Conservation (phyloP, 2,888 invertebrate species). For the Lithophane ornitopus region DNA sequence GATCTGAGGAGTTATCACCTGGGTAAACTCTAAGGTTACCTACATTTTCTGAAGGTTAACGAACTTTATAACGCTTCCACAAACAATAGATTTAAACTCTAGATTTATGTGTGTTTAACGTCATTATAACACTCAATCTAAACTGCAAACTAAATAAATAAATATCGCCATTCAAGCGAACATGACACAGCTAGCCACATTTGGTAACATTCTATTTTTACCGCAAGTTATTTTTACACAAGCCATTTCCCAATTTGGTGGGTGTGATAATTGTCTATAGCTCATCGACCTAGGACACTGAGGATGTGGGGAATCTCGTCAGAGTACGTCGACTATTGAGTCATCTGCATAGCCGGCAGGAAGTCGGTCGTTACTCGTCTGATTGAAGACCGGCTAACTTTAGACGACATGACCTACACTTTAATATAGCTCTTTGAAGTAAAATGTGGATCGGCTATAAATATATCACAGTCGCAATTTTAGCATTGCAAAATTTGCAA, state of each 20-base stretch:
- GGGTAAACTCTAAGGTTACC: background rate
- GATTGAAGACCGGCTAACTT: conserved; percentile 54
- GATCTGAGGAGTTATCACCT: background rate
- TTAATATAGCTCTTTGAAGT: conserved; percentile 21
- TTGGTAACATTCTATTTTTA: conserved; percentile 49
- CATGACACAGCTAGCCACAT: conserved; percentile 25
- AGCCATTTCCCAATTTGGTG: conserved; percentile 27
- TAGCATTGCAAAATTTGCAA: background rate
- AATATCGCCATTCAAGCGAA: background rate
- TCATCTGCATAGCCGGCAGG: conserved; percentile 71
- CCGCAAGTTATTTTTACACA: conserved; percentile 26
- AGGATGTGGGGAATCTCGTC: conserved; percentile 61
- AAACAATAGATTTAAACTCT: background rate
- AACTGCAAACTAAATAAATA: background rate
- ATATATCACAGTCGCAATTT: background rate
- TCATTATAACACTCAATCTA: background rate
- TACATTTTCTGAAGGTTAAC: background rate
- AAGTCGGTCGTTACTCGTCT: conserved; percentile 68
- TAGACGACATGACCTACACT: conserved; percentile 51
- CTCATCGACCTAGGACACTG: conserved; percentile 55
- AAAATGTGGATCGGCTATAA: conserved; percentile 5
- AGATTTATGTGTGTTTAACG: background rate
- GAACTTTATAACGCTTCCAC: background rate
- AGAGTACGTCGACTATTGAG: conserved; percentile 66
- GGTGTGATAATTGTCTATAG: conserved; percentile 40